Evolutionary conservation across 2,113 vertebrate species (phyloP).

Genomic region (Ailuropoda melanoleuca): DNA sequence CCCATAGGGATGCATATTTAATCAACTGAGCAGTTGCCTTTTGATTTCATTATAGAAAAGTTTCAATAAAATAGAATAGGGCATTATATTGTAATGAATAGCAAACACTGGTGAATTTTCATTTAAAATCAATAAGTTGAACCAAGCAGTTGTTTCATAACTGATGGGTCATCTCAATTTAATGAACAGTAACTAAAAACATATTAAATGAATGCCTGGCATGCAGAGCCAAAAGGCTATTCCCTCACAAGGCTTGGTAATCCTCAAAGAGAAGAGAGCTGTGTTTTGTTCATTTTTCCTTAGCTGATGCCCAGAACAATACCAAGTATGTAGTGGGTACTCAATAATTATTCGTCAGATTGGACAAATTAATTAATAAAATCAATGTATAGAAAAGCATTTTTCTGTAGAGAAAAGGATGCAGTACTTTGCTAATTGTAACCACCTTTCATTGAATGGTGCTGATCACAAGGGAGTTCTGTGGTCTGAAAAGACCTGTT

Average conservation of each 20-base stretch:
- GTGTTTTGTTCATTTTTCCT: not conserved
- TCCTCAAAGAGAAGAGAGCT: not conserved
- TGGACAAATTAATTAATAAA: not conserved
- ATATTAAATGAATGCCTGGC: slow-evolving; percentile 42
- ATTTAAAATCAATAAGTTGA: slow-evolving; percentile 72
- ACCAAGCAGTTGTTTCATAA: slow-evolving; percentile 53
- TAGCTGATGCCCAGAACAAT: not conserved
- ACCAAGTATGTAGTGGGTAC: not conserved
- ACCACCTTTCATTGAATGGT: not conserved
- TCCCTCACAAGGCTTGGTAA: not conserved
- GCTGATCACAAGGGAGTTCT: not conserved
- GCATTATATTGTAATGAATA: slow-evolving; percentile 51
- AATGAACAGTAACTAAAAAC: slow-evolving; percentile 68
- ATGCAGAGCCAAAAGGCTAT: not conserved
- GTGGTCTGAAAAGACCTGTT: not conserved
- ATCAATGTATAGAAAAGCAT: not conserved
- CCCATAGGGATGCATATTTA: slow-evolving; percentile 69
- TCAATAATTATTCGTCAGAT: not conserved
- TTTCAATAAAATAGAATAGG: slow-evolving; percentile 62
- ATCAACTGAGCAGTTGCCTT: slow-evolving; percentile 63
- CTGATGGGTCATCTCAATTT: slow-evolving; percentile 63
- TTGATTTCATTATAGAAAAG: slow-evolving; percentile 66
- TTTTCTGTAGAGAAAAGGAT: not conserved
- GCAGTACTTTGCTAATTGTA: not conserved
- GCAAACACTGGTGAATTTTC: slow-evolving; percentile 63